Evolutionary conservation across 2,797 vertebrate species (phyloP).

Genomic region (Borostomias antarcticus): DNA sequence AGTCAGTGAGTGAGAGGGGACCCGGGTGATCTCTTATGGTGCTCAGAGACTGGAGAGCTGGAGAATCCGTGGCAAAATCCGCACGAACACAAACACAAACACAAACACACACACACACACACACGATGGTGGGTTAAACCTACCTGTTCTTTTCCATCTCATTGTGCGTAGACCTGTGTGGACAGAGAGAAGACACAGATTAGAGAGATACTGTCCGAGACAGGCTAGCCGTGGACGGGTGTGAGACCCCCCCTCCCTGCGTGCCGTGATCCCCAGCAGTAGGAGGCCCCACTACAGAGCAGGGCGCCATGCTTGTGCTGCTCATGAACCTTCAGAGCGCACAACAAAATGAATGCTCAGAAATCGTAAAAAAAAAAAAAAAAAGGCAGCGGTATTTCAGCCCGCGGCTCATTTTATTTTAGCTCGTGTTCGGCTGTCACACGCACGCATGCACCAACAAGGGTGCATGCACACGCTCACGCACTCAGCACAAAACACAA

Average conservation of each 20-base stretch:
- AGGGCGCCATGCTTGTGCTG: constrained; percentile 25
- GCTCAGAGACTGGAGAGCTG: constrained; percentile 1
- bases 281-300: neutral
- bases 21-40: neutral
- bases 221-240: constrained; percentile 19
- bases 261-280: constrained; percentile 30
- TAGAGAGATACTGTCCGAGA: too few relatives aligned
- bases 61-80: too few relatives aligned
- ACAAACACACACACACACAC: too few relatives aligned
- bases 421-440: too few relatives aligned
- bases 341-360: constrained; percentile 36
- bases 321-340: constrained; percentile 39
- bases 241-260: constrained; percentile 13
- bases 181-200: constrained; percentile 46
- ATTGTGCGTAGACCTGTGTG: constrained; percentile 92
- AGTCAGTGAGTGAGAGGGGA: too few relatives aligned
- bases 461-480: constrained; percentile 7
- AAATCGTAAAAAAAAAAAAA: too few relatives aligned
- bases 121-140: constrained; percentile 37
- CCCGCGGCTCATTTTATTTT: constrained; percentile 19
- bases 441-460: constrained; percentile 2
- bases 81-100: neutral
- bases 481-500: constrained; percentile 19
- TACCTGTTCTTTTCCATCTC: constrained; percentile 99
- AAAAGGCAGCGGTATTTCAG: constrained; percentile 27